A percentile compares a stretch with the other conserved stretches of the same genome.
phyloP scores from a whole-genome alignment of 2,888 invertebrate species.

The Holacanthella duospinosa region DNA sequence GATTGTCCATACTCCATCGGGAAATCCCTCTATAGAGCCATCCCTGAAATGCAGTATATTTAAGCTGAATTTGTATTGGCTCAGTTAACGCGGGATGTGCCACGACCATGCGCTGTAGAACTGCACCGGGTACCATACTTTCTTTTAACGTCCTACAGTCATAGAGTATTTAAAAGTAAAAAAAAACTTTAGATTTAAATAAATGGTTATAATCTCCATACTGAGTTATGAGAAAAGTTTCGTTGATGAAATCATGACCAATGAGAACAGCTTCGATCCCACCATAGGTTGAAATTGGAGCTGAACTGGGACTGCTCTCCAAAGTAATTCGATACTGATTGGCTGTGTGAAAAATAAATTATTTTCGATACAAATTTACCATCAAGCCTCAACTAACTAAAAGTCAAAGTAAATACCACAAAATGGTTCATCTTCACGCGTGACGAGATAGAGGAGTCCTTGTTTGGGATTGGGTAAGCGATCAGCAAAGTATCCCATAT shows the following conservation, averaged over 20 bases:
- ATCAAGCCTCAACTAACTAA: neutral
- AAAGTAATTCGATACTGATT: constrained; percentile 78
- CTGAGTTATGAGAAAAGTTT: constrained; percentile 79
- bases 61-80: constrained; percentile 57
- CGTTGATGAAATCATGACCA: constrained; percentile 67
- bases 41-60: constrained; percentile 78
- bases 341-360: no score
- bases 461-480: constrained; percentile 19
- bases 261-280: constrained; percentile 62
- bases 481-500: constrained; percentile 90
- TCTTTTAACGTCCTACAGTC: constrained; percentile 63
- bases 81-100: constrained; percentile 76
- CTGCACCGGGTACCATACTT: constrained; percentile 58
- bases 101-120: constrained; percentile 70
- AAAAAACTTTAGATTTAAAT: no score
- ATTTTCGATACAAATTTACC: constrained; percentile 4
- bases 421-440: constrained; percentile 82
- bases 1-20: constrained; percentile 68
- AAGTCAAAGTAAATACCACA: constrained; percentile 53
- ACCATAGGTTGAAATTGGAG: constrained; percentile 61
- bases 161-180: neutral
- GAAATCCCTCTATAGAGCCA: constrained; percentile 78
- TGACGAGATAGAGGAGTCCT: constrained; percentile 62
- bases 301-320: constrained; percentile 57
- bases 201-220: constrained; percentile 40